phyloP scores from a whole-genome alignment of 2,113 vertebrate genomes.

The Rana temporaria region DNA sequence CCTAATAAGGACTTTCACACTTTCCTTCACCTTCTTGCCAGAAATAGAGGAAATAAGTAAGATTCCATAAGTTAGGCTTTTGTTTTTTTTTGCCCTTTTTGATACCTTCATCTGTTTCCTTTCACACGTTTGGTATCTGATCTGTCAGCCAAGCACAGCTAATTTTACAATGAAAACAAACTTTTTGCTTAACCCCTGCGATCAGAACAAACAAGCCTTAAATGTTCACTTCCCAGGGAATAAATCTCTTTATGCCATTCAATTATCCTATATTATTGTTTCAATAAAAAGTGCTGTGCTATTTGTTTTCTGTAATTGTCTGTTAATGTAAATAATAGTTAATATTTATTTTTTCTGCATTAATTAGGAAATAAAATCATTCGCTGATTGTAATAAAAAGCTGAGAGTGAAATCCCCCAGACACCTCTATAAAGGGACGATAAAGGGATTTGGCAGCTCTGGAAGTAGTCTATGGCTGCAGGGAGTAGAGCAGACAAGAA shows the following conservation, averaged over 20 bases:
- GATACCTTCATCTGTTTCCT: slow-evolving; percentile 28
- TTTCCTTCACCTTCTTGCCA: too few species aligned
- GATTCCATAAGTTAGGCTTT: not conserved
- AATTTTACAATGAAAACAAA: slow-evolving; percentile 35
- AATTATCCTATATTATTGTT: not conserved
- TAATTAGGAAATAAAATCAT: too few species aligned
- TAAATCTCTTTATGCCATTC: not conserved
- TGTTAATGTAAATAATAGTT: too few species aligned
- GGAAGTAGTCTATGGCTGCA: too few species aligned
- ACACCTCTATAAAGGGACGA: not conserved
- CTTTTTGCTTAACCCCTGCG: slow-evolving; percentile 34
- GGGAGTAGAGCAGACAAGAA: too few species aligned
- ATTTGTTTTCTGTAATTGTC: too few species aligned
- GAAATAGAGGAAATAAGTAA: slow-evolving; percentile 15
- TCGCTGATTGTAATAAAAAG: not conserved
- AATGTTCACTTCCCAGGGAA: not conserved
- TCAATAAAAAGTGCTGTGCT: not conserved
- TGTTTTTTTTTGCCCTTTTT: not conserved
- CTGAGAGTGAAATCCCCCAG: not conserved
- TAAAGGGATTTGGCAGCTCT: too few species aligned
- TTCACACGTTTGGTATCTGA: slow-evolving; percentile 25
- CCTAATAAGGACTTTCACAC: not conserved
- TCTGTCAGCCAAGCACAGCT: slow-evolving; percentile 32
- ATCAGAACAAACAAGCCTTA: not conserved
- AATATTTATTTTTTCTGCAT: too few species aligned